These are phyloP conservation scores for Netelia virgata DNA, from an alignment of 2,888 invertebrate species.

Conservation along the genomic window DNA sequence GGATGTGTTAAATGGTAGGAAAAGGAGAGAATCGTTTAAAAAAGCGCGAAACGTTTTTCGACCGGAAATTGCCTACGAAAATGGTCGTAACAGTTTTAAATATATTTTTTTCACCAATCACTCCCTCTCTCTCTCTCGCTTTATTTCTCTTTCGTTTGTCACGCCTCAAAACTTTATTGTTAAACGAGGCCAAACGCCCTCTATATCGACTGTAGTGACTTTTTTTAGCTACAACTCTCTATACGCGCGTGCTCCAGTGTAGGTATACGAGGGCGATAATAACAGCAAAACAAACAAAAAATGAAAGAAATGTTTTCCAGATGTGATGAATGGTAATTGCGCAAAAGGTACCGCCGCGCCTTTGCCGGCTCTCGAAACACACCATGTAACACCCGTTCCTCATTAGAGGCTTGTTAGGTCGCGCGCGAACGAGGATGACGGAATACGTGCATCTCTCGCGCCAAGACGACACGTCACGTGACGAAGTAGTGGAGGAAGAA, in stretches of 20 bases:
- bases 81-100: slow-evolving; percentile 20
- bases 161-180: slow-evolving; percentile 51
- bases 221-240: slow-evolving; percentile 2
- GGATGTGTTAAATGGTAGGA: slow-evolving; percentile 55
- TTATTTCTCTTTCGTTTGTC: neutral
- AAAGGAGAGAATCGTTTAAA: neutral
- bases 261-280: slow-evolving; percentile 57
- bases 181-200: slow-evolving; percentile 58
- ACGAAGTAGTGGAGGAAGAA: slow-evolving; percentile 47
- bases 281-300: slow-evolving; percentile 50
- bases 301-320: slow-evolving; percentile 66
- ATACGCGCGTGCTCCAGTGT: neutral
- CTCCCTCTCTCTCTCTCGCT: neutral
- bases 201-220: slow-evolving; percentile 20
- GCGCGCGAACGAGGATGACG: slow-evolving; percentile 77
- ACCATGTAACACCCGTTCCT: slow-evolving; percentile 82
- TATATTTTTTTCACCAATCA: slow-evolving; percentile 29
- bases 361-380: slow-evolving; percentile 62
- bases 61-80: slow-evolving; percentile 43
- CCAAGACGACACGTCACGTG: slow-evolving; percentile 52
- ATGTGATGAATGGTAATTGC: slow-evolving; percentile 82
- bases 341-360: slow-evolving; percentile 77
- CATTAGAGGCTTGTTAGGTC: slow-evolving; percentile 83
- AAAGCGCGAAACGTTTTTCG: slow-evolving; percentile 46
- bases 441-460: slow-evolving; percentile 75